Base-by-base conservation (phyloP, 23 tunicate genomes). In the Clavelina lepadiformis region DNA sequence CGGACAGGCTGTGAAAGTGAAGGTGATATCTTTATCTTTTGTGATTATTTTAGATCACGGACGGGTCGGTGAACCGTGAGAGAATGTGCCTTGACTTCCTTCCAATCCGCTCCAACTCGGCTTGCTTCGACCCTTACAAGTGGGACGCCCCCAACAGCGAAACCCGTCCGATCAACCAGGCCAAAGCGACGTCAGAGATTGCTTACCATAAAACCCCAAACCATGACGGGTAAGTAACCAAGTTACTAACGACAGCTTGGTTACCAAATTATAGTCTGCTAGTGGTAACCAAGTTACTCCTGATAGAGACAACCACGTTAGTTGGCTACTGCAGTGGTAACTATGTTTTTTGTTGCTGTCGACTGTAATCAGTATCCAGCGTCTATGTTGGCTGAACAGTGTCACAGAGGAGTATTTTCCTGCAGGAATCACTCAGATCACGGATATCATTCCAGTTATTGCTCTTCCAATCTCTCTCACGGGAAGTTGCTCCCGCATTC, bases 41-140 rank as follows among this genome's bases (percentile, higher is more conserved):
- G n/a, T n/a, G n/a, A n/a, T 44, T 33, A 18, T 28, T 54, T 18
- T 74, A 81, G 89, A 81, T 81, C 66, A 67, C 69, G 13, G 89
- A 81, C 31, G 68, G 89, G 8, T 81, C 89, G 3, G 81, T 81
- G 65, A 81, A 64, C 60, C 67, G 68, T 11, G 89, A 81, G 29
- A 36, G 89, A 32, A 22, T 81, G 74, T 71, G 71, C 25, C 33
- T 81, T 28, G 89, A 81, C 45, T 71, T 68, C 29, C 80, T 63
- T 8, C 77, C 89, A 6, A 56, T 64, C 18, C 62, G 63, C 8
- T 47, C 80, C 56, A 50, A 56, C 13, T 36, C 74, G 31, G 89
- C 38, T 3, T 81, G 80, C 59, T 81, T 81, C 45, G 89, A 81
- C 52, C 89, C 89, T 0, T 81, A 81, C 80, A 81, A 81, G 33